Evolutionary conservation across 2,113 vertebrate genomes (phyloP).

Genomic region (Callipepla squamata): DNA sequence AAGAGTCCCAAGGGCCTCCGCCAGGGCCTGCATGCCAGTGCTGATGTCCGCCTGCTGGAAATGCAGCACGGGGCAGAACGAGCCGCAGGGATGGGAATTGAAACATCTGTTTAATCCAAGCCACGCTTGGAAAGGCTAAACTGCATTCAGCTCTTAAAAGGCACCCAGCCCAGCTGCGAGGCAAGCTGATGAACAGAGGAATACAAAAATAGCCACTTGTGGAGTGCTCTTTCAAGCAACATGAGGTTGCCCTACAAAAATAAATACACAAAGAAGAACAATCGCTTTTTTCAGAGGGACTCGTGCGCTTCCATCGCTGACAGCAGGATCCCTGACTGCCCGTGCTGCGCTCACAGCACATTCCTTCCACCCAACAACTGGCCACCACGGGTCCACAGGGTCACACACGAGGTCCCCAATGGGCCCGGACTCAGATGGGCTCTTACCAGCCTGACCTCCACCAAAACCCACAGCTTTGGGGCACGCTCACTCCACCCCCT

Average conservation of each 20-base stretch:
- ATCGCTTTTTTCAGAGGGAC: rapidly evolving
- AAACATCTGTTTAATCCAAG: not conserved
- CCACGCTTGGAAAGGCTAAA: not conserved
- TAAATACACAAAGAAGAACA: not conserved
- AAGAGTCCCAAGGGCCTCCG: not conserved
- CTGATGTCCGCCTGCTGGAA: not conserved
- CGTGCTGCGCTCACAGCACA: rapidly evolving
- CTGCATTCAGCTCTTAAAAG: not conserved
- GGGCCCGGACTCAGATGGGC: not conserved
- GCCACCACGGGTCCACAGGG: not conserved
- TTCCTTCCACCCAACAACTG: not conserved
- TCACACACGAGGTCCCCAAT: rapidly evolving
- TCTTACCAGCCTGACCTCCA: not conserved
- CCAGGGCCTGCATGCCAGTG: not conserved
- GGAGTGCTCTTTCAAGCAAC: not conserved
- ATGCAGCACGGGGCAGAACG: not conserved
- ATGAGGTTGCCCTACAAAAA: not conserved
- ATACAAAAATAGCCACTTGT: conserved; percentile 27
- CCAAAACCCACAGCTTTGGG: not conserved
- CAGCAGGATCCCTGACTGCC: rapidly evolving
- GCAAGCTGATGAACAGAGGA: not conserved
- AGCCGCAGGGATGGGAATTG: not conserved
- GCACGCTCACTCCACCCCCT: conserved; percentile 9
- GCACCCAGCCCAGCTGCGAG: conserved; percentile 14
- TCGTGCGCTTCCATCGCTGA: rapidly evolving